Percentiles rank a stretch among this genome's conserved stretches.
phyloP scores from a whole-genome alignment of 2,888 invertebrate species.

The Leptopterna dolabrata region DNA sequence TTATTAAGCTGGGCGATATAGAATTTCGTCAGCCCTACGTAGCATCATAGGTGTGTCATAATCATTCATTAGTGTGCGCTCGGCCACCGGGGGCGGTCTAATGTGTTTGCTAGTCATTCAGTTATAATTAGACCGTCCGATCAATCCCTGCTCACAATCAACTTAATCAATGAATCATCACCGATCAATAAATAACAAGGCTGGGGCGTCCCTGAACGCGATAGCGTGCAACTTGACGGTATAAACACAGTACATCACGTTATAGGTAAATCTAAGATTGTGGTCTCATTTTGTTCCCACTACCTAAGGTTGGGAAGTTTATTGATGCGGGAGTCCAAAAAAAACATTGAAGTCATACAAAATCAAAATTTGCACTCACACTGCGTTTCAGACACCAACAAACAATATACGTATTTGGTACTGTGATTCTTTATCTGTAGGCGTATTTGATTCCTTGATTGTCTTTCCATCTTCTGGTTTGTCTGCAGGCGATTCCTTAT shows the following conservation, averaged over 20 bases:
- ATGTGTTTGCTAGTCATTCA: constrained; percentile 11
- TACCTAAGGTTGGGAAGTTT: too few species aligned
- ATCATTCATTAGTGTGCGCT: not conserved
- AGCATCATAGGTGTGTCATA: not conserved
- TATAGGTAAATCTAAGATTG: too few species aligned
- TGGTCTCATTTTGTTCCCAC: too few species aligned
- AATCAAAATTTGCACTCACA: too few species aligned
- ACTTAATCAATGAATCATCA: constrained; percentile 16
- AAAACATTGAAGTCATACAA: too few species aligned
- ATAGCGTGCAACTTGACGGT: not conserved
- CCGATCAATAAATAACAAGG: constrained; percentile 18
- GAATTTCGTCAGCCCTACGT: not conserved
- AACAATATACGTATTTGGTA: too few species aligned
- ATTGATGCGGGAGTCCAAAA: too few species aligned
- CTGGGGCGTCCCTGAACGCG: not conserved
- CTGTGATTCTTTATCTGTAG: too few species aligned
- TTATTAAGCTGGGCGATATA: not conserved
- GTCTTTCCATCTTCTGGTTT: too few species aligned
- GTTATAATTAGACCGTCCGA: not conserved
- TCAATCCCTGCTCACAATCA: constrained; percentile 10
- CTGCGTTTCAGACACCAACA: too few species aligned
- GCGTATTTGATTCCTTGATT: too few species aligned
- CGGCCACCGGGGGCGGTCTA: not conserved
- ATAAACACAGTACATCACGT: not conserved
- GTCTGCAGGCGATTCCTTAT: too few species aligned